Evolutionary conservation across 2,113 vertebrate genomes (phyloP), one percentile per base, ranked within the genome.

Genomic region (Gadus macrocephalus): DNA sequence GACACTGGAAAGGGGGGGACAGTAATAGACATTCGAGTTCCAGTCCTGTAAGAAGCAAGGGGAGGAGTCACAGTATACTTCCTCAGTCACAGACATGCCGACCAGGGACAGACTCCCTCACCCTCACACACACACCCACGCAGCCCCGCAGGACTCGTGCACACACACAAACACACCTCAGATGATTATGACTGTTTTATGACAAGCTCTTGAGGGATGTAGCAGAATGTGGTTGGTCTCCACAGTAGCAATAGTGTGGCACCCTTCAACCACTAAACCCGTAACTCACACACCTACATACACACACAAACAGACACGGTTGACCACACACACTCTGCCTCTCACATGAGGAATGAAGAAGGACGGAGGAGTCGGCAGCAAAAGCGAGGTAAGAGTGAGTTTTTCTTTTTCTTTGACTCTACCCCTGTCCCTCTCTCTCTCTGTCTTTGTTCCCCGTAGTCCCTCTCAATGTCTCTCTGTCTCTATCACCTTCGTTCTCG

Each of bases 331-430:
- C 53, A 77, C 19, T 59, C 64, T 70, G 59, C 55, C 60, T 72
- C 72, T 14, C 79, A 72, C 69, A 76, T 80, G 80, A 87, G 83
- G 85, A 87, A 88, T 87, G 76, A 82, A 75, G 64, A 75, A 77
- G 84, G 72, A 73, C 67, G 42, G 64, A 42, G 72, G 68, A 83
- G 66, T 71, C 63, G 81, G 70, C 71, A 79, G 68, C 70, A 77
- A 69, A 81, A 81, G 74, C 78, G 82, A 91, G 92, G 92, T 92
- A 89, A 83, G 87, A 71, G 15, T 17, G 15, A 14, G 15, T 11
- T n/a, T 58, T n/a, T 17, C 3, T 58, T n/a, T 17, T 58, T 63
- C 60, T 22, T 17, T 64, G 62, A 28, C 15, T 58, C 6, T 49
- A 14, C 14, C 42, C 12, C 9, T 49, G 7, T 49, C 9, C 12